phyloP scores from a whole-genome alignment of 1,140 invertebrate genomes.

The Neoseiulus cucumeris region DNA sequence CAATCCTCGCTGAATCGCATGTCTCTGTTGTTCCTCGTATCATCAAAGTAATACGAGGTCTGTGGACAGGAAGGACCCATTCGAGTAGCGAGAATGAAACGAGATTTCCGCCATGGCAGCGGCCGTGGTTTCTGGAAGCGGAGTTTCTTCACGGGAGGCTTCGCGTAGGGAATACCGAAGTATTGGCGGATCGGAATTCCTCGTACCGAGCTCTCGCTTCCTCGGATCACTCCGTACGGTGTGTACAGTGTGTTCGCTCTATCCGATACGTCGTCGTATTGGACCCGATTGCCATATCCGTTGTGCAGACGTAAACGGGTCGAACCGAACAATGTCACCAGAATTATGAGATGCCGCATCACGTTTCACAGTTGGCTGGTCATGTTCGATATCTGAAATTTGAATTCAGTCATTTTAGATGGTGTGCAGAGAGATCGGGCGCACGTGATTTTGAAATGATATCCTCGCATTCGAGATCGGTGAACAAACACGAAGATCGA shows the following conservation, averaged over 20 bases:
- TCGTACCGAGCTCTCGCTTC: neutral
- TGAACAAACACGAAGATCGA: too few relatives aligned
- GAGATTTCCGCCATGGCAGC: conserved; percentile 17
- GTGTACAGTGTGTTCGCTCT: neutral
- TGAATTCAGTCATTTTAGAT: too few relatives aligned
- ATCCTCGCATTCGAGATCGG: too few relatives aligned
- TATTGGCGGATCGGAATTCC: neutral
- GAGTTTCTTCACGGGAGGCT: conserved; percentile 40
- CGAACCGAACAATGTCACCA: too few relatives aligned
- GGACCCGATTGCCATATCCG: too few relatives aligned
- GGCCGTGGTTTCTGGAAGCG: conserved; percentile 29
- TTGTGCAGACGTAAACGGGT: too few relatives aligned
- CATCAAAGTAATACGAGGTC: conserved; percentile 11
- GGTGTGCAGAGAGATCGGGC: too few relatives aligned
- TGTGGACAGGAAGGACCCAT: conserved; percentile 20
- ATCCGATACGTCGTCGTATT: too few relatives aligned
- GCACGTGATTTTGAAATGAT: too few relatives aligned
- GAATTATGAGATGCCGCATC: too few relatives aligned
- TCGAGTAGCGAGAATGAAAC: conserved; percentile 15
- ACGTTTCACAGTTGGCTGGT: too few relatives aligned
- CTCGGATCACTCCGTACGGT: conserved; percentile 1
- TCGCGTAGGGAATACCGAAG: conserved; percentile 44
- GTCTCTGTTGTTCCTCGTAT: conserved; percentile 18
- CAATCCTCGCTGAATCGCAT: conserved; percentile 54
- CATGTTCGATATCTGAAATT: too few relatives aligned